Base-by-base conservation (phyloP, 1,140 invertebrate species). In the Aphis gossypii region DNA sequence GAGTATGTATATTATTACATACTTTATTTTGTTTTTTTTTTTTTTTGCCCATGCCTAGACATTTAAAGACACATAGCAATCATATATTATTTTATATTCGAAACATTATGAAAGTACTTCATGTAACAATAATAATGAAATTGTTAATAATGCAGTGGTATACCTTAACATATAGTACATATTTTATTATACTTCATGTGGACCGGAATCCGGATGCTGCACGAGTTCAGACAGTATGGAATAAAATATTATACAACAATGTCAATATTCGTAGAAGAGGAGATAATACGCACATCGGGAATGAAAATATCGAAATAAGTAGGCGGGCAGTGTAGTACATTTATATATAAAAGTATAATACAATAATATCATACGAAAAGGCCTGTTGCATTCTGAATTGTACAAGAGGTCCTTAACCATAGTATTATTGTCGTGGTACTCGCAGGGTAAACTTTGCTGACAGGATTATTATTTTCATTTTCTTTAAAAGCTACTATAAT, bases 391-490 rank as follows among this genome's bases (percentile, higher is more conserved):
- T n/a, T 87, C 0, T 30, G 46, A 48, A 87, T 20, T n/a, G 14
- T 21, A n/a, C 30, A n/a, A 20, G 83, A 44, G 84, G 41, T 25
- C 41, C 41, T 86, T 86, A 86, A 41, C 83, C 23, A 41, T 41
- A 76, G 82, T 83, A 83, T 21, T 23, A 83, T 83, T 41, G 41
- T 44, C 83, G 38, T 46, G 21, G 41, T 30, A 25, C 44, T 46
- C 84, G 30, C 14, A 30, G 84, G 11, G 30, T 46, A n/a, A 46
- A 84, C 21, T 84, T 41, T 38, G 38, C 83, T 41, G 83, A 84
- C 83, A 84, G 84, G 84, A 87, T 48, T 48, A 48, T 87, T 48
- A 48, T 51, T 87, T 48, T 87, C 44, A 48, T 87, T 87, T 87
- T 87, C 25, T 48, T 46, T 86, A 44, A 41, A 44, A 44, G 41